Percentiles rank a stretch among this genome's conserved stretches.
Evolutionary conservation across 1,140 invertebrate genomes (phyloP).

Genomic region (Eurosta solidaginis): DNA sequence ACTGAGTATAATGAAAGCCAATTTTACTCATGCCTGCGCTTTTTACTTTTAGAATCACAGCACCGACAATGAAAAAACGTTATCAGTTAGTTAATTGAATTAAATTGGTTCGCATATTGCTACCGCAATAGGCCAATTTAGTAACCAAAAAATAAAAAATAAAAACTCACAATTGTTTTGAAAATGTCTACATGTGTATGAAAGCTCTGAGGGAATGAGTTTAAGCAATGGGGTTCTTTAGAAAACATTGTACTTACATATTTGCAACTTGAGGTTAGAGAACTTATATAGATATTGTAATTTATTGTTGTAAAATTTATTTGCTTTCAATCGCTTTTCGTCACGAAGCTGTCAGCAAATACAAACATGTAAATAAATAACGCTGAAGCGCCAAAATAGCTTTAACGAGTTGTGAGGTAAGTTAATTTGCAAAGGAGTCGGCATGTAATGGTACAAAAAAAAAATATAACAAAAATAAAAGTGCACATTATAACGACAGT

Average conservation of each 20-base stretch:
- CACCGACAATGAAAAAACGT: background rate
- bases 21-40: too few relatives aligned
- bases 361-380: constrained; percentile 21
- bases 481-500: too few relatives aligned
- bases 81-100: constrained; percentile 55
- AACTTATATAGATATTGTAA: background rate
- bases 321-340: constrained; percentile 60
- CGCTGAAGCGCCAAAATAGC: constrained; percentile 8
- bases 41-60: background rate
- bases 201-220: background rate
- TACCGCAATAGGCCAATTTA: constrained; percentile 57
- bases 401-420: constrained; percentile 9
- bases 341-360: constrained; percentile 51
- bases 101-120: constrained; percentile 50
- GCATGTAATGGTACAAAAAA: background rate
- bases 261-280: background rate
- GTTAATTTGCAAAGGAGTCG: background rate
- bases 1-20: too few relatives aligned
- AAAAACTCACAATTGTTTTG: background rate
- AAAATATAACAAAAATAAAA: background rate
- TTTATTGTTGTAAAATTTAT: constrained; percentile 41
- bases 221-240: background rate
- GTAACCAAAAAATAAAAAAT: constrained; percentile 30
- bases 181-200: background rate
- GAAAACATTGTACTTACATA: background rate